Evolutionary conservation across 1,140 invertebrate species (phyloP).

Genomic region (Dreissena polymorpha): DNA sequence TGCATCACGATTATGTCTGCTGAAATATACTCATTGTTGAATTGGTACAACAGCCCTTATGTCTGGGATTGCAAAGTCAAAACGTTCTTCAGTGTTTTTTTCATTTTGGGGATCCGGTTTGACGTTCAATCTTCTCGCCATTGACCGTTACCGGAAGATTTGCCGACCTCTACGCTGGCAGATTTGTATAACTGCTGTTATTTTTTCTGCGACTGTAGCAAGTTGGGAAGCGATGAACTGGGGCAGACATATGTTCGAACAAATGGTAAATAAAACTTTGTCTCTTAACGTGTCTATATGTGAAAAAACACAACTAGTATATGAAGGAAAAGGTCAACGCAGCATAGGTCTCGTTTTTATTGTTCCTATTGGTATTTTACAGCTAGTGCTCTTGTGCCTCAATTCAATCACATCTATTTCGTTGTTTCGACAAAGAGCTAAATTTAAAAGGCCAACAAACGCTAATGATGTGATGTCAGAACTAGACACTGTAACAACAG

Average conservation of each 20-base stretch:
- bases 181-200: constrained; percentile 30
- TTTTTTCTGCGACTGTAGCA: constrained; percentile 13
- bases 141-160: constrained; percentile 65
- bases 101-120: constrained; percentile 60
- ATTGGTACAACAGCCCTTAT: constrained; percentile 62
- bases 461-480: too few relatives aligned
- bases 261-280: not conserved
- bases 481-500: too few relatives aligned
- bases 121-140: constrained; percentile 59
- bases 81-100: constrained; percentile 59
- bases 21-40: constrained; percentile 62
- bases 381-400: too few relatives aligned
- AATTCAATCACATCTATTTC: too few relatives aligned
- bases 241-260: constrained; percentile 45
- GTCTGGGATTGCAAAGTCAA: constrained; percentile 59
- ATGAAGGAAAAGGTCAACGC: too few relatives aligned
- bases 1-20: constrained; percentile 64
- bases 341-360: too few relatives aligned
- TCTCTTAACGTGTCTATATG: constrained; percentile 41
- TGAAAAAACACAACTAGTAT: constrained; percentile 3
- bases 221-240: constrained; percentile 22
- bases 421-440: too few relatives aligned
- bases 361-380: too few relatives aligned
- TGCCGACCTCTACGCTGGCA: constrained; percentile 59
- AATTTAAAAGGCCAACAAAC: too few relatives aligned